phyloP scores from a whole-genome alignment of 2,797 vertebrate genomes.

The Bradypus variegatus region DNA sequence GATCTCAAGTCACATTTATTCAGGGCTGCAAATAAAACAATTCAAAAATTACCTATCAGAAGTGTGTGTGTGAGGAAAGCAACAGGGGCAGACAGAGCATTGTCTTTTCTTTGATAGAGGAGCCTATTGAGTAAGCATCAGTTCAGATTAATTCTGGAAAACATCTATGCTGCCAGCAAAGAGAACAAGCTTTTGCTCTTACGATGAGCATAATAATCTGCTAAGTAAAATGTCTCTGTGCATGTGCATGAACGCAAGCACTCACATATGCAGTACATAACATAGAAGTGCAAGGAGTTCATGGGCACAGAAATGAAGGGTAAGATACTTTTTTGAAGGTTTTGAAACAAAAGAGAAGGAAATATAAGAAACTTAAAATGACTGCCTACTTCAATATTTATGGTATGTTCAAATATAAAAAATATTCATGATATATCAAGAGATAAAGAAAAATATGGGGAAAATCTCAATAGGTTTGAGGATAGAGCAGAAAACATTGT shows the following conservation, averaged over 20 bases:
- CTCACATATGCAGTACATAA: background rate
- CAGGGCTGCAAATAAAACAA: background rate
- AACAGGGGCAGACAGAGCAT: background rate
- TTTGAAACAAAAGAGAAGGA: background rate
- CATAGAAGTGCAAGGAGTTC: background rate
- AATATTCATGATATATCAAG: background rate
- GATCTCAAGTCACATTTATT: background rate
- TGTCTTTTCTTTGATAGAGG: background rate
- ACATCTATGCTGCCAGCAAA: background rate
- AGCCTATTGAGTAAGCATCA: background rate
- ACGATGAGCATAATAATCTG: background rate
- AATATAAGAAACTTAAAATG: background rate
- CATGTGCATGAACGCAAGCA: background rate
- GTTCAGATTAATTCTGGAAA: background rate
- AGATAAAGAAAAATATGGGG: background rate
- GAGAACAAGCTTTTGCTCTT: slow-evolving; percentile 7
- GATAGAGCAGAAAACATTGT: background rate
- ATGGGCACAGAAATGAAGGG: background rate
- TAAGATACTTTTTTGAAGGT: background rate
- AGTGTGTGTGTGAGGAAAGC: background rate
- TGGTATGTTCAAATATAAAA: background rate
- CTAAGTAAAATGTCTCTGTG: background rate
- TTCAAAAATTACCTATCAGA: background rate
- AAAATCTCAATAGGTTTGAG: slow-evolving; percentile 8
- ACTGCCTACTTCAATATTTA: background rate